phyloP scores from a whole-genome alignment of 2,113 vertebrate species.

The Muntiacus reevesi region DNA sequence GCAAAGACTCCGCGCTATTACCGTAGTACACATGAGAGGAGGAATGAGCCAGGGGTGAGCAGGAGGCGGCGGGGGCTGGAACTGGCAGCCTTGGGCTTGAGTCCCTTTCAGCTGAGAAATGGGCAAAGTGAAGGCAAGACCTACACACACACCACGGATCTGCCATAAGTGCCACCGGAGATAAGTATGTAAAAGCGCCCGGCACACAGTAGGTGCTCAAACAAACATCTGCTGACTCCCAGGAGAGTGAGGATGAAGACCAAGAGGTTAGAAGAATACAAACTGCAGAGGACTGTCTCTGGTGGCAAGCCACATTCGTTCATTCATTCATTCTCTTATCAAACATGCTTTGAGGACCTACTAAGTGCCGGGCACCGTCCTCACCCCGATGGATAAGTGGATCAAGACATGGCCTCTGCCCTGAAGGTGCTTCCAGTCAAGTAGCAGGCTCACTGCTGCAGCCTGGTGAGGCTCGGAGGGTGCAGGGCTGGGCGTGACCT shows the following conservation, averaged over 20 bases:
- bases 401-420: not conserved
- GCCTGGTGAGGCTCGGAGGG: not conserved
- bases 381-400: not conserved
- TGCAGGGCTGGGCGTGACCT: not conserved
- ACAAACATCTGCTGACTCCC: not conserved
- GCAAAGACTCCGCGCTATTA: no score
- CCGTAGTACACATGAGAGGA: not conserved
- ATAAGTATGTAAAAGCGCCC: not conserved
- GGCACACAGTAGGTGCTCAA: not conserved
- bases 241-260: not conserved
- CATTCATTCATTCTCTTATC: not conserved
- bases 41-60: not conserved
- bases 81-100: not conserved
- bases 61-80: not conserved
- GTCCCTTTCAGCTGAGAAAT: not conserved
- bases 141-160: not conserved
- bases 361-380: not conserved
- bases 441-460: not conserved
- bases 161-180: not conserved
- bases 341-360: not conserved
- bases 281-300: rapidly evolving
- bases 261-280: not conserved
- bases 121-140: no score
- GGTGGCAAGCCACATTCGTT: not conserved
- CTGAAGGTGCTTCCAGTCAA: not conserved